Base-by-base conservation (phyloP, 2,113 vertebrate genomes). In the Oxyruncus cristatus region DNA sequence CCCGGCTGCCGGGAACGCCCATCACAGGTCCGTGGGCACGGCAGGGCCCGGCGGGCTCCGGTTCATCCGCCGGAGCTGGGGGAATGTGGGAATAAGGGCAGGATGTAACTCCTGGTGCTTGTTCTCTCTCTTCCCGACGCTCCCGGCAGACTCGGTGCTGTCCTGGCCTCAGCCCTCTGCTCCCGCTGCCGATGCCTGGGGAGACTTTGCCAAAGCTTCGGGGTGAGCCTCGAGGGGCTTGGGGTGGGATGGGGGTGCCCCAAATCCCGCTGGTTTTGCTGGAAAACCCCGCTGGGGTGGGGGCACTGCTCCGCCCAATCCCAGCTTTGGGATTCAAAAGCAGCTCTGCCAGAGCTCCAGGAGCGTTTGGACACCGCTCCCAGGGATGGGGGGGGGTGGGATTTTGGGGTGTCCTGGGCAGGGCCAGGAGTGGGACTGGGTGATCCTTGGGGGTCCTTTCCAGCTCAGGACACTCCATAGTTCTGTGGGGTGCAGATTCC, bases 181-280 rank as follows among this genome's bases (percentile, higher is more conserved):
- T 53, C 55, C 58, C 23, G 41, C 96, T 12, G 35, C 91, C 1
- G 99, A 99, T 14, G 2, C 98, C 77, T 99, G 99, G 99, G 99
- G 99, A 27, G 99, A 99, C 95, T 99, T 99, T 63, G 97, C 99
- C 42, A 99, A 98, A 66, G 98, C 99, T 37, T 97, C 99, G 4
- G 99, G 98, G 99, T 99, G 95, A 98, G 99, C 8, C 2, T 2
- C 17, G 1, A 52, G 20, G 83, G 59, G 70, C 5, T 24, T 20
- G 52, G 50, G 3, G 20, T 5, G 71, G 23, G 17, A 8, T 5
- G 6, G 16, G 74, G 30, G 12, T 56, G 33, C 28, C 27, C 42
- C 58, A 49, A 55, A 65, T 26, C 49, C 3, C 0, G 1, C 65
- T 32, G 12, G 26, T 50, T 77, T 24, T 68, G 23, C 59, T 42